phyloP scores from a whole-genome alignment of 2,113 vertebrate species.

The Pimephales promelas region DNA sequence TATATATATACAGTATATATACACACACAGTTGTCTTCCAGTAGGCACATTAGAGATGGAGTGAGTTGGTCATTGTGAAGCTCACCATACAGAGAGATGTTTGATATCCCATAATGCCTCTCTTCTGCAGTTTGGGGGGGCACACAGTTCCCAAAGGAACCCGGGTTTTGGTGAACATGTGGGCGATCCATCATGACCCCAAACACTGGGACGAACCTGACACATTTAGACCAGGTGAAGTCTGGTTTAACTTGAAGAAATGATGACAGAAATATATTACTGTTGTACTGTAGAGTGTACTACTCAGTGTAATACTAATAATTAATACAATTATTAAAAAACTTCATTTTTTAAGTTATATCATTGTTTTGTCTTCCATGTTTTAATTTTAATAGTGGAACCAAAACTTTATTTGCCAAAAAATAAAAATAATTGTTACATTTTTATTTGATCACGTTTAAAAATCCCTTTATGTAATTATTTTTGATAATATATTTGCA shows the following conservation, averaged over 20 bases:
- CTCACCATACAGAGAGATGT: background rate
- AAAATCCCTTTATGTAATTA: background rate
- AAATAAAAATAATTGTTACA: too few species aligned
- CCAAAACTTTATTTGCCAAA: too few species aligned
- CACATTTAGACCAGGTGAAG: conserved; percentile 58
- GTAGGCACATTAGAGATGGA: too few species aligned
- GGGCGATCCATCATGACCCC: conserved; percentile 78
- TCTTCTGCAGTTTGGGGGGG: conserved; percentile 65
- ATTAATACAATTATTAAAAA: too few species aligned
- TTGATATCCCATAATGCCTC: background rate
- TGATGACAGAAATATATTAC: background rate
- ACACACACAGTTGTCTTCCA: too few species aligned
- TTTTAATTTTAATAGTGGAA: too few species aligned
- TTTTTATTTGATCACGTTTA: too few species aligned
- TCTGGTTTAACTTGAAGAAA: background rate
- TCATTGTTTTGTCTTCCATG: too few species aligned
- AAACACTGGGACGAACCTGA: conserved; percentile 73
- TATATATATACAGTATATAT: too few species aligned
- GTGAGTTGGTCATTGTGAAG: background rate
- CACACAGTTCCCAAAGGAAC: conserved; percentile 67
- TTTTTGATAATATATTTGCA: background rate
- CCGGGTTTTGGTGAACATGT: conserved; percentile 79
- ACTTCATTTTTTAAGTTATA: too few species aligned
- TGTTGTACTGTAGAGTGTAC: too few species aligned
- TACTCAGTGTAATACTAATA: too few species aligned